Evolutionary conservation across 2,888 invertebrate genomes (phyloP).

Genomic region (Hirtodrosophila cameraria): DNA sequence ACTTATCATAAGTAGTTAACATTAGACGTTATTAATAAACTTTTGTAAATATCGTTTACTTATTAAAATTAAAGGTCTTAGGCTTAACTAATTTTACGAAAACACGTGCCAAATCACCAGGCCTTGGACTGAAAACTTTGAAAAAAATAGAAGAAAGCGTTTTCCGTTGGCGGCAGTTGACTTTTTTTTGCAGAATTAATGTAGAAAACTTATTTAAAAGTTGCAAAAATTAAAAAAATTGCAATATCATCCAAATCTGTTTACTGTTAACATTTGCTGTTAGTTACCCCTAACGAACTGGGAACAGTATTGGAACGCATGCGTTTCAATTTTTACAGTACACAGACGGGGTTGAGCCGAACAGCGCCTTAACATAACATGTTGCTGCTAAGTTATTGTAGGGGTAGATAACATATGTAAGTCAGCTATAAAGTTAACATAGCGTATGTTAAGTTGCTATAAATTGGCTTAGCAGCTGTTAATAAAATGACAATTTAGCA

Average conservation of each 20-base stretch:
- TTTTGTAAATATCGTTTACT: too few species aligned
- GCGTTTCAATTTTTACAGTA: not conserved
- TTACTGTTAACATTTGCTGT: slow-evolving; percentile 4
- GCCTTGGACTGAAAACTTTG: too few species aligned
- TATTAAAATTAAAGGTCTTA: too few species aligned
- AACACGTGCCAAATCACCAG: too few species aligned
- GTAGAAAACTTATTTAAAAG: too few species aligned
- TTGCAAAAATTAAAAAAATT: too few species aligned
- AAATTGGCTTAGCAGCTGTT: slow-evolving; percentile 14
- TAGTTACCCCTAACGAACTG: slow-evolving; percentile 6
- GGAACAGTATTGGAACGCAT: slow-evolving; percentile 35
- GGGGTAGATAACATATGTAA: not conserved
- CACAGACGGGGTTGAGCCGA: slow-evolving; percentile 3
- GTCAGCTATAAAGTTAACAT: slow-evolving; percentile 10
- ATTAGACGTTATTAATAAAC: too few species aligned
- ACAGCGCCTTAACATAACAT: slow-evolving; percentile 14
- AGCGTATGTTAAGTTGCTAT: slow-evolving; percentile 20
- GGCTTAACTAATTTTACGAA: too few species aligned
- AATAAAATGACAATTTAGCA: not conserved
- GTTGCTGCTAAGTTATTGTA: not conserved
- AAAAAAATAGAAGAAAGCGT: too few species aligned
- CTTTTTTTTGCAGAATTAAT: not conserved
- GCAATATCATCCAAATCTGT: too few species aligned
- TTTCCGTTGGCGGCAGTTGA: too few species aligned
- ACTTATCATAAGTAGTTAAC: too few species aligned